phyloP scores from a whole-genome alignment of 2,113 vertebrate species.

The Desmodus rotundus region DNA sequence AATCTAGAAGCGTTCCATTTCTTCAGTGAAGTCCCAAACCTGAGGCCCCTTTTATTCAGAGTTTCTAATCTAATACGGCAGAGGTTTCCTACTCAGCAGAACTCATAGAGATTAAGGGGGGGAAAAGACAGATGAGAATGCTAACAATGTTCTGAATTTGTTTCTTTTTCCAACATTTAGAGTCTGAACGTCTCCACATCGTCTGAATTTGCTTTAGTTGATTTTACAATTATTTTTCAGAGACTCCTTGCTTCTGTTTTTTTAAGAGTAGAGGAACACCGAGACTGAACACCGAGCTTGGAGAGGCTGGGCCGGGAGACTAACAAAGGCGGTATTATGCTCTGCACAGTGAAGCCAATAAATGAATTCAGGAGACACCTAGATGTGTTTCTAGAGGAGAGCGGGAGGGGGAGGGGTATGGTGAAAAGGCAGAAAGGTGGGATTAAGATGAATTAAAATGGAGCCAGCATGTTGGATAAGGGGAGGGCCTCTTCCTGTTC shows the following conservation, averaged over 20 bases:
- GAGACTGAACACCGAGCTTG: not conserved
- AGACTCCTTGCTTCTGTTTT: slow-evolving; percentile 59
- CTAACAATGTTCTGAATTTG: slow-evolving; percentile 38
- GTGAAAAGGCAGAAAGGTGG: slow-evolving; percentile 78
- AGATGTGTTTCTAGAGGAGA: slow-evolving; percentile 80
- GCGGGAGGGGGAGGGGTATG: slow-evolving; percentile 65
- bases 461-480: slow-evolving; percentile 59
- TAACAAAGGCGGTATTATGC: slow-evolving; percentile 84
- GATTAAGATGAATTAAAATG: slow-evolving; percentile 81
- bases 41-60: not conserved
- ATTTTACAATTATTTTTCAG: slow-evolving; percentile 71
- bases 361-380: slow-evolving; percentile 82
- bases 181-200: slow-evolving; percentile 44
- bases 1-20: slow-evolving; percentile 1
- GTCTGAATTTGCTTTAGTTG: slow-evolving; percentile 56
- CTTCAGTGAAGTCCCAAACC: not conserved
- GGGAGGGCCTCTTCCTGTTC: slow-evolving; percentile 52
- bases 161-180: slow-evolving; percentile 49
- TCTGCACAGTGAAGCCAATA: slow-evolving; percentile 73
- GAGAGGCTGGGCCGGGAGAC: slow-evolving; percentile 55
- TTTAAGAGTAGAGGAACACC: slow-evolving; percentile 59
- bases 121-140: not conserved
- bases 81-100: slow-evolving; percentile 29
- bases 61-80: not conserved
- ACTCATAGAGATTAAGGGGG: not conserved